Conservation (phyloP, 2,888 invertebrate genomes). For the Athalia circularis region DNA sequence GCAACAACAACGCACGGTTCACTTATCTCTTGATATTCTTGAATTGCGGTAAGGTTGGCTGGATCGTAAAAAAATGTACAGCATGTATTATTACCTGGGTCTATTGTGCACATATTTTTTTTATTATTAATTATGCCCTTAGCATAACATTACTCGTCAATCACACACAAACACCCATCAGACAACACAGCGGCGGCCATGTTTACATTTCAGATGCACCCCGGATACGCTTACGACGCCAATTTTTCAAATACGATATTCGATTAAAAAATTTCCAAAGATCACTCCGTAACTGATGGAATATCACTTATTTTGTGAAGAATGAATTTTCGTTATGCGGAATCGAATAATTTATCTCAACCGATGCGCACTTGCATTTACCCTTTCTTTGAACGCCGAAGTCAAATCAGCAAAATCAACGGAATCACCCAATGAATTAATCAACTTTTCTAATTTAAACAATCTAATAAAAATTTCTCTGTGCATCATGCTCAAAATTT, state of each 20-base stretch:
- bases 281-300: neutral
- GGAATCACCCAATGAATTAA: neutral
- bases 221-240: conserved; percentile 26
- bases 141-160: conserved; percentile 55
- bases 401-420: conserved; percentile 34
- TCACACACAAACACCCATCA: conserved; percentile 64
- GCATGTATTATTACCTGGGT: conserved; percentile 62
- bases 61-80: conserved; percentile 6
- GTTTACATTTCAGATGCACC: conserved; percentile 66
- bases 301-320: neutral
- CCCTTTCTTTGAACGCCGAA: neutral
- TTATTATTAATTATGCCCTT: conserved; percentile 57
- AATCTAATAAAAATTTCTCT: neutral
- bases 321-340: neutral
- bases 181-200: conserved; percentile 71
- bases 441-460: neutral
- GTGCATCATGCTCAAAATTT: neutral
- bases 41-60: neutral
- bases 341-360: neutral
- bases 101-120: conserved; percentile 60
- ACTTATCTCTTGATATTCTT: conserved; percentile 25
- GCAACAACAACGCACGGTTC: conserved; percentile 42
- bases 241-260: conserved; percentile 32
- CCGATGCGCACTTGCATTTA: neutral
- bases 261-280: neutral